These are phyloP conservation scores for Arctia plantaginis DNA, from an alignment of 2,888 invertebrate genomes.

Conservation along the genomic window DNA sequence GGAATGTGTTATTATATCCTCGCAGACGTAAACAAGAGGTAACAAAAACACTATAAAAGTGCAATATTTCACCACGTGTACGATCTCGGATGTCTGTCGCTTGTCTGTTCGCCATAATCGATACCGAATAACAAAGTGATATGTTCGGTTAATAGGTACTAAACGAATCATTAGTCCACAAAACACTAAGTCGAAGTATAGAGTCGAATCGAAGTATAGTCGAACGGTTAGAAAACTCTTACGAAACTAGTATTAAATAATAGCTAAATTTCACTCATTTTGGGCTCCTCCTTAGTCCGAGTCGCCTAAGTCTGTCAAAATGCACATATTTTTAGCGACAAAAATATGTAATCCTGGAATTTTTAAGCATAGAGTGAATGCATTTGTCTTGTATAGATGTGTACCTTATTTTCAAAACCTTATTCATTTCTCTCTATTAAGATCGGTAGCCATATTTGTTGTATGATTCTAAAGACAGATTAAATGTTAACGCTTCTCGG, in stretches of 20 bases:
- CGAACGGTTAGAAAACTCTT: background rate
- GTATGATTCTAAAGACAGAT: background rate
- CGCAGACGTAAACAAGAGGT: background rate
- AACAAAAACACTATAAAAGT: conserved; percentile 4
- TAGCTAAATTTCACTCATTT: background rate
- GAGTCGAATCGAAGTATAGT: background rate
- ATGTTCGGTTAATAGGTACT: conserved; percentile 18
- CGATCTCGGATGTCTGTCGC: conserved; percentile 41
- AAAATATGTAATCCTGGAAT: background rate
- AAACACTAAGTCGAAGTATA: background rate
- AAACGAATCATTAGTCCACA: background rate
- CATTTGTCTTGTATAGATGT: background rate
- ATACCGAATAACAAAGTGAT: conserved; percentile 39
- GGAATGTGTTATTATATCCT: background rate
- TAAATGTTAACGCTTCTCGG: background rate
- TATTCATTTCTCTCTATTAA: background rate
- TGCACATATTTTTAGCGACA: background rate
- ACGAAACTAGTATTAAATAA: background rate
- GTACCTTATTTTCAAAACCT: background rate
- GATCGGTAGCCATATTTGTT: background rate
- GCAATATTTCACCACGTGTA: conserved; percentile 28
- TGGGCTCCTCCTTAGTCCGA: no score
- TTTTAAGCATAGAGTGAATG: background rate
- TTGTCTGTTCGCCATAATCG: conserved; percentile 35
- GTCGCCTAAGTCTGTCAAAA: no score